Conservation (phyloP, 2,113 vertebrate genomes). For the Laticauda colubrina region DNA sequence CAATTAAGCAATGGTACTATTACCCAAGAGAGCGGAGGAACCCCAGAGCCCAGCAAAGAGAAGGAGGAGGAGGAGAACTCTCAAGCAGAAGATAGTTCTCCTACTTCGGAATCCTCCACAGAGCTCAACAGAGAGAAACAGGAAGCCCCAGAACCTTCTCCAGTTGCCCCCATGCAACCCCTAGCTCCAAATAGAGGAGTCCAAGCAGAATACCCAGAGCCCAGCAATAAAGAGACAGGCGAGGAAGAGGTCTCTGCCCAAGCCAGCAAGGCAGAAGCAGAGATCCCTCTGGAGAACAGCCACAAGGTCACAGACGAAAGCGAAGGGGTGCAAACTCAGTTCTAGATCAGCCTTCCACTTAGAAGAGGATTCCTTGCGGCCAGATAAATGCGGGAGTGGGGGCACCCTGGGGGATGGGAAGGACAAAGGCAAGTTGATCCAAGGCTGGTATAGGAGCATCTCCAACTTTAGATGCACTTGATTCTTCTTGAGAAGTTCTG, state of each 20-base stretch:
- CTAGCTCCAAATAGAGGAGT: constrained; percentile 47
- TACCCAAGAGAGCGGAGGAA: not conserved
- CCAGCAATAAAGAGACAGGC: constrained; percentile 61
- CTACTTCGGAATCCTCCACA: not conserved
- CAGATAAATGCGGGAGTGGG: not conserved
- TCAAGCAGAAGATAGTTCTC: not conserved
- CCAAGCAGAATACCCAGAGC: constrained; percentile 44
- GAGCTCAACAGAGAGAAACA: constrained; percentile 39
- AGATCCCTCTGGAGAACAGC: not conserved
- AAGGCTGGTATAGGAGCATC: not conserved
- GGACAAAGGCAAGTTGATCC: not conserved
- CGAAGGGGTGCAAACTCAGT: constrained; percentile 71
- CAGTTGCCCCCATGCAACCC: constrained; percentile 8
- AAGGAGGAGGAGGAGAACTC: constrained; percentile 41
- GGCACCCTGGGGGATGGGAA: not conserved
- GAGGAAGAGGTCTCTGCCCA: constrained; percentile 45
- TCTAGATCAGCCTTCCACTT: constrained; percentile 51
- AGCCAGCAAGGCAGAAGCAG: fast-evolving
- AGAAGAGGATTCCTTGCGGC: not conserved
- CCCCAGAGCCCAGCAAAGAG: constrained; percentile 26
- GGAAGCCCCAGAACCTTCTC: constrained; percentile 24
- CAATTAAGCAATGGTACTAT: constrained; percentile 62
- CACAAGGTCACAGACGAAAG: constrained; percentile 54
- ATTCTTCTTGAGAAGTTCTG: not conserved
- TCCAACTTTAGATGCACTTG: not conserved